A percentile compares a stretch with the other conserved stretches of the same genome.
Conservation (phyloP, 2,797 vertebrate species). For the Pantherophis alleghaniensis region DNA sequence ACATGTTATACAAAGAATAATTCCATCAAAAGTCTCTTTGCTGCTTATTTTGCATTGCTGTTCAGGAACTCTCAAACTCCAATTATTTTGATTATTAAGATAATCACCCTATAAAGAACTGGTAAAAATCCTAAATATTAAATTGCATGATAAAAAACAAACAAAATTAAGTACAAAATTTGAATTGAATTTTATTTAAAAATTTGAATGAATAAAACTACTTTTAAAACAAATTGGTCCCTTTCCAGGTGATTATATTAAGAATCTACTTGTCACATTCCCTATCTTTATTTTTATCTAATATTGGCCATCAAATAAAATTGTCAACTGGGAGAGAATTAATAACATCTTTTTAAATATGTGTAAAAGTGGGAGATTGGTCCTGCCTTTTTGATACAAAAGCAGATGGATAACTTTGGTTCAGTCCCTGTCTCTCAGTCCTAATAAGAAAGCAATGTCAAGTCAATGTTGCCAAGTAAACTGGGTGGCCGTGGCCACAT, state of each 20-base stretch:
- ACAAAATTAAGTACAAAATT: background rate
- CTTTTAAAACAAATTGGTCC: background rate
- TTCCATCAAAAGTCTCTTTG: background rate
- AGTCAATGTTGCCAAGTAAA: background rate
- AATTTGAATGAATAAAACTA: background rate
- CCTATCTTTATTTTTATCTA: background rate
- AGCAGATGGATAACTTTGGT: background rate
- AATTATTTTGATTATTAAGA: background rate
- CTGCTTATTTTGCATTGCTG: background rate
- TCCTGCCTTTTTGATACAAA: background rate
- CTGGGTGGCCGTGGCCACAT: background rate
- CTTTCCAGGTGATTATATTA: background rate
- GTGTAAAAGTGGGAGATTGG: background rate
- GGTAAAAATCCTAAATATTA: background rate
- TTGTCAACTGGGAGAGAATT: background rate
- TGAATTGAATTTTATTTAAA: background rate
- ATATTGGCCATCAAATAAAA: background rate
- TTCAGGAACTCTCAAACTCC: background rate
- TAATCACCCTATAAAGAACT: background rate
- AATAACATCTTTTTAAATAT: background rate
- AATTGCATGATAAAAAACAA: background rate
- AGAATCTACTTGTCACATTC: background rate
- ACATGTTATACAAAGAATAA: too few relatives aligned
- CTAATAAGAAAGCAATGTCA: background rate
- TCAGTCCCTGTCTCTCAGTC: background rate